Evolutionary conservation across 2,113 vertebrate genomes (phyloP).

Genomic region (Alligator mississippiensis): DNA sequence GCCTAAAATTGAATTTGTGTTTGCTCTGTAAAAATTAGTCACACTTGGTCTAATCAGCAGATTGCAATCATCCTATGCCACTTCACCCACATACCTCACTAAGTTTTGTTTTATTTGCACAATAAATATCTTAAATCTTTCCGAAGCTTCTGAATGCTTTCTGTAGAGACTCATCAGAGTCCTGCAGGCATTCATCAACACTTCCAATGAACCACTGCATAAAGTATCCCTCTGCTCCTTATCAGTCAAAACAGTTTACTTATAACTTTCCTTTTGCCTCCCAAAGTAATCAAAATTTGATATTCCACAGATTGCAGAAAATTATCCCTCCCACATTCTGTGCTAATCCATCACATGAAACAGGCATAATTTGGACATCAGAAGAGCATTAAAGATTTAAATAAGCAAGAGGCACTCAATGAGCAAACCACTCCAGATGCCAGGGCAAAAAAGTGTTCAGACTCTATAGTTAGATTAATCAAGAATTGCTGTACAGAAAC

Average conservation of each 20-base stretch:
- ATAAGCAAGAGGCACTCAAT: constrained; percentile 50
- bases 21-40: constrained; percentile 3
- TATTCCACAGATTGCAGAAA: constrained; percentile 60
- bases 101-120: constrained; percentile 65
- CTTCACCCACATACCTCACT: constrained; percentile 34
- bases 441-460: constrained; percentile 42
- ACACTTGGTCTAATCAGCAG: constrained; percentile 35
- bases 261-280: constrained; percentile 56
- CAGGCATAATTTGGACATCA: constrained; percentile 55
- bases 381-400: constrained; percentile 62
- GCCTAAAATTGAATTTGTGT: constrained; percentile 42
- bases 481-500: background rate
- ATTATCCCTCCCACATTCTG: constrained; percentile 33
- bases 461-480: background rate
- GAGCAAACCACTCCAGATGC: constrained; percentile 29
- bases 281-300: constrained; percentile 60
- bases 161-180: constrained; percentile 40
- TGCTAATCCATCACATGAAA: constrained; percentile 52
- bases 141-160: constrained; percentile 42
- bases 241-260: constrained; percentile 69
- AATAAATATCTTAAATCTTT: constrained; percentile 57
- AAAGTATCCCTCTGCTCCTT: constrained; percentile 56
- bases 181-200: constrained; percentile 60
- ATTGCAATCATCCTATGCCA: background rate
- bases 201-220: constrained; percentile 19